These are phyloP conservation scores for Coracias cyanogaster DNA, from an alignment of 2,797 vertebrate species.

Conservation along the genomic window DNA sequence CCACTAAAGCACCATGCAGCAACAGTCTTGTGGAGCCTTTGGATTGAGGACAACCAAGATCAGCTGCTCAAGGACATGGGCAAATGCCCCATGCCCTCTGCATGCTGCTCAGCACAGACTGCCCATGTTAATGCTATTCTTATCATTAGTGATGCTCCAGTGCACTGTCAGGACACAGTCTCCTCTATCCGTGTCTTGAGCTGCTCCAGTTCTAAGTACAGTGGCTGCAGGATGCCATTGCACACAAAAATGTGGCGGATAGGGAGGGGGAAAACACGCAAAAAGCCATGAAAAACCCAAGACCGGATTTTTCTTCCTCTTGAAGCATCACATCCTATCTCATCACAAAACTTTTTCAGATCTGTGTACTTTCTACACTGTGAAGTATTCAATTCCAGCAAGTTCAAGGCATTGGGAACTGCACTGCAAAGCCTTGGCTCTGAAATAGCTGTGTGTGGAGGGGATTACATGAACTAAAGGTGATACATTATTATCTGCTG, in stretches of 20 bases:
- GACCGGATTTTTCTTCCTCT: not conserved
- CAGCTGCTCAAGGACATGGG: conserved; percentile 5
- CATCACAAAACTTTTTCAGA: not conserved
- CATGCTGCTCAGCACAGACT: not conserved
- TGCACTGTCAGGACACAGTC: not conserved
- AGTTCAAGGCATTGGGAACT: not conserved
- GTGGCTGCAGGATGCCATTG: not conserved
- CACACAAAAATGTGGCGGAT: rapidly evolving
- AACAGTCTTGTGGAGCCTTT: conserved; percentile 4
- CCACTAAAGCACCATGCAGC: conserved; percentile 29
- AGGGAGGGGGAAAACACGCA: rapidly evolving
- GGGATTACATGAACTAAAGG: not conserved
- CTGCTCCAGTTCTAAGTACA: not conserved
- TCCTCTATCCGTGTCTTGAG: not conserved
- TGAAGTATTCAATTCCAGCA: not conserved
- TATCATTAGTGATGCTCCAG: not conserved
- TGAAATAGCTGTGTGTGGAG: not conserved
- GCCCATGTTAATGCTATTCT: not conserved
- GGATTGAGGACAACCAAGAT: not conserved
- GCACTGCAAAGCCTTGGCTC: not conserved
- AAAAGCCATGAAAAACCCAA: not conserved
- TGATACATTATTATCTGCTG: not conserved
- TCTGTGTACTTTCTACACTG: not conserved
- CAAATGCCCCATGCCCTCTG: not conserved
- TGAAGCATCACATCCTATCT: not conserved